phyloP scores from a whole-genome alignment of 1,140 invertebrate genomes.

The Cepaea nemoralis region DNA sequence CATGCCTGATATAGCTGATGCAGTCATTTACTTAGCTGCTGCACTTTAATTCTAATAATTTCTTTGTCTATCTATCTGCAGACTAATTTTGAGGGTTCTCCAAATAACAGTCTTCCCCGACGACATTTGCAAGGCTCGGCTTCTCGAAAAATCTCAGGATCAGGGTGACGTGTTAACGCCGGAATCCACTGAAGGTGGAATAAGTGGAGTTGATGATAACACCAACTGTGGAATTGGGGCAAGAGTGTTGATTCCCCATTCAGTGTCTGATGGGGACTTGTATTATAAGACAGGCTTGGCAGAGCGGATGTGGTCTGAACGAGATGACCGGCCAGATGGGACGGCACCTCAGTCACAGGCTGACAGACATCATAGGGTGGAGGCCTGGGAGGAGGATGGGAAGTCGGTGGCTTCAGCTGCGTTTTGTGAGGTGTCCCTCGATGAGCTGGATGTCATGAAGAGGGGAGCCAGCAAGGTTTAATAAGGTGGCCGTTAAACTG shows the following conservation, averaged over 20 bases:
- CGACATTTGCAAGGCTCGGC: conserved; percentile 39
- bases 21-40: no score
- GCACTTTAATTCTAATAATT: not conserved
- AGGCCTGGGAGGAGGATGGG: not conserved
- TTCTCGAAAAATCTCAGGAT: conserved; percentile 28
- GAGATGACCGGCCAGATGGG: not conserved
- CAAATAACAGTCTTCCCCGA: conserved; percentile 45
- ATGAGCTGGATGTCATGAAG: not conserved
- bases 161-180: not conserved
- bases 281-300: not conserved
- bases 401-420: not conserved
- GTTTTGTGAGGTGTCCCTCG: not conserved
- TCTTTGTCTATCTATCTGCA: conserved; percentile 16
- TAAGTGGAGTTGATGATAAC: not conserved
- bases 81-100: conserved; percentile 38
- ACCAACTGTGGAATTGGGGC: not conserved
- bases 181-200: not conserved
- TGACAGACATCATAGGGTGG: not conserved
- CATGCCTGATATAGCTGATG: not conserved
- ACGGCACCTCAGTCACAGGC: not conserved
- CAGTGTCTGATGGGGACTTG: not conserved
- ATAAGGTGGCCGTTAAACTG: no score
- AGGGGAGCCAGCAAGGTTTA: no score
- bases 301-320: not conserved
- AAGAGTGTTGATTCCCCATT: not conserved